These are phyloP conservation scores for Dromaius novaehollandiae DNA, from an alignment of 2,113 vertebrate species.

Conservation along the genomic window DNA sequence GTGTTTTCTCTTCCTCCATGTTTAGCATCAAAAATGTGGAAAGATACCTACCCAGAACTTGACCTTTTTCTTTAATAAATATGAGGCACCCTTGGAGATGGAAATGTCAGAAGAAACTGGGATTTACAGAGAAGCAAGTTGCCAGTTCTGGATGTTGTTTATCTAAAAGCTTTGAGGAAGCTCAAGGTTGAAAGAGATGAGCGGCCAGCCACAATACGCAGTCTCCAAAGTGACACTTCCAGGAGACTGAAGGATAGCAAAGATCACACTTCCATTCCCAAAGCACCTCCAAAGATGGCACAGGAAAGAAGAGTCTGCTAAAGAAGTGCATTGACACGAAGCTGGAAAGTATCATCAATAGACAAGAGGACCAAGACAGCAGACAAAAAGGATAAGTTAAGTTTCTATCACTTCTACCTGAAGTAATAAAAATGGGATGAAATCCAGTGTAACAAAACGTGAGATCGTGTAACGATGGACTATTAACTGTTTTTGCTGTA, in stretches of 20 bases:
- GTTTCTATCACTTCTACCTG: no score
- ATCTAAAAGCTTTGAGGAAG: not conserved
- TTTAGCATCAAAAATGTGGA: not conserved
- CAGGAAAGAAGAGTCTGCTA: not conserved
- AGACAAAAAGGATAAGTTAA: not conserved
- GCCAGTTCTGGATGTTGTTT: not conserved
- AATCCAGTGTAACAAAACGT: not conserved
- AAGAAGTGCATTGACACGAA: not conserved
- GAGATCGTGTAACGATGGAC: not conserved
- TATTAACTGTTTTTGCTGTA: not conserved
- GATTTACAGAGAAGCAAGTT: not conserved
- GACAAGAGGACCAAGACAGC: not conserved
- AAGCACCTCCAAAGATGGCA: not conserved
- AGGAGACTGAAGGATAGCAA: not conserved
- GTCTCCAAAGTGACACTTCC: not conserved
- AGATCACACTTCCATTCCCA: not conserved
- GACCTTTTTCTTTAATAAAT: not conserved
- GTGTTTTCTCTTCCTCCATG: not conserved
- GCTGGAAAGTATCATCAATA: not conserved
- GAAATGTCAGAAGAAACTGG: not conserved
- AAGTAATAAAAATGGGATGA: not conserved
- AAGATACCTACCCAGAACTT: not conserved
- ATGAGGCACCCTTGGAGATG: not conserved
- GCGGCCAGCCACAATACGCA: rapidly evolving
- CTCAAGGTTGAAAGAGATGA: not conserved